Percentiles rank a stretch among this genome's conserved stretches.
These are phyloP conservation scores for Rostratula benghalensis DNA, from an alignment of 2,113 vertebrate species.

Conservation along the genomic window DNA sequence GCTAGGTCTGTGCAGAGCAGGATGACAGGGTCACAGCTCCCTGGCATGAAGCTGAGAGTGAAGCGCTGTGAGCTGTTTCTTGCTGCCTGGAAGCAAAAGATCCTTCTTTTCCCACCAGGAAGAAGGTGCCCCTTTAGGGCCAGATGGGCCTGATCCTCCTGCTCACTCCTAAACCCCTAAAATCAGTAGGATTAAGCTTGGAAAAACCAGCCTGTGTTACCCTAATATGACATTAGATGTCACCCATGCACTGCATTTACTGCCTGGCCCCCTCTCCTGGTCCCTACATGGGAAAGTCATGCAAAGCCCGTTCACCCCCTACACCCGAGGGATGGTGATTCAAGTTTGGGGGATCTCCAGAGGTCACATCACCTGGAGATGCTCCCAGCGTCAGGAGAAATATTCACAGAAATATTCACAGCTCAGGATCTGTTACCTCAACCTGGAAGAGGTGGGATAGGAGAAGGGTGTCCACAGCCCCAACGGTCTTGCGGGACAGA, in stretches of 20 bases:
- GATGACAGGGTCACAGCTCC: not conserved
- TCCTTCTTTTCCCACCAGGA: not conserved
- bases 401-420: not conserved
- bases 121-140: not conserved
- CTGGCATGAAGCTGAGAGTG: not conserved
- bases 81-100: not conserved
- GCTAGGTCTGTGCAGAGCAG: not conserved
- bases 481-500: rapidly evolving
- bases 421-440: not conserved
- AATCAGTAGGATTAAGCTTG: not conserved
- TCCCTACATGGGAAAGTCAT: not conserved
- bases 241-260: constrained; percentile 41
- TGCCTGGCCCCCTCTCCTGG: not conserved
- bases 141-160: not conserved
- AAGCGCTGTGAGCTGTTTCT: not conserved
- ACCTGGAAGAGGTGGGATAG: not conserved
- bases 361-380: not conserved
- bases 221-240: constrained; percentile 48
- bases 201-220: constrained; percentile 14
- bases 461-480: rapidly evolving
- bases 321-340: not conserved
- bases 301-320: not conserved
- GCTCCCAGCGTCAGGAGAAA: not conserved
- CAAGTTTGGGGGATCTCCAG: not conserved
- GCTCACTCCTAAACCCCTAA: not conserved